Evolutionary conservation across 1,140 invertebrate genomes (phyloP).

Genomic region (Drosophila prosaltans): DNA sequence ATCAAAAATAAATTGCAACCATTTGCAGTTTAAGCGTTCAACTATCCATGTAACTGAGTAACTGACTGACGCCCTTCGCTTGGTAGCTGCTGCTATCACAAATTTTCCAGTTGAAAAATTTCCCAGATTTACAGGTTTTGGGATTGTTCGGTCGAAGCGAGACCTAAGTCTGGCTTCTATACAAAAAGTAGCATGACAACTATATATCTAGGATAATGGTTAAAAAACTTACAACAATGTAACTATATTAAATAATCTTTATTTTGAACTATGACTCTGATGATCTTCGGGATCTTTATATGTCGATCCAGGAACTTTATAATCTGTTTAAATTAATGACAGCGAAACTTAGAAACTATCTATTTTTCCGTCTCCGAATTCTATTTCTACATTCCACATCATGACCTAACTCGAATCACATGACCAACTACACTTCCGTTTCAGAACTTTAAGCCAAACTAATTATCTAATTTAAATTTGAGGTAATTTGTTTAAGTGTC

Average conservation of each 20-base stretch:
- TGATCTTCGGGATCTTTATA: too few species aligned
- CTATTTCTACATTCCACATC: neutral
- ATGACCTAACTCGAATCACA: slow-evolving; percentile 11
- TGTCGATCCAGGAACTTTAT: too few species aligned
- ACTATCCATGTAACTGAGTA: slow-evolving; percentile 49
- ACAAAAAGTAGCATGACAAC: too few species aligned
- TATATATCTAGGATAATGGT: too few species aligned
- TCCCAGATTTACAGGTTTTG: neutral
- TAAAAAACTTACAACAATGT: too few species aligned
- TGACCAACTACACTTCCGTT: slow-evolving; percentile 8
- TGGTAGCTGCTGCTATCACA: neutral
- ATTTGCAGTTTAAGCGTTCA: slow-evolving; percentile 43
- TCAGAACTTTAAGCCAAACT: slow-evolving; percentile 6
- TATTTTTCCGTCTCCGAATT: too few species aligned
- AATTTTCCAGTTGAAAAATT: slow-evolving; percentile 19
- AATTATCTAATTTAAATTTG: slow-evolving; percentile 15
- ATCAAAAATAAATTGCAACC: neutral
- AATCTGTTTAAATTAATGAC: too few species aligned
- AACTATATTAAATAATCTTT: too few species aligned
- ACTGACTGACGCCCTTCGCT: slow-evolving; percentile 41
- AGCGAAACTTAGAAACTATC: too few species aligned
- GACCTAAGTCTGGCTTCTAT: too few species aligned
- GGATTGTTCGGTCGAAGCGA: too few species aligned
- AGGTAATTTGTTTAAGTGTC: slow-evolving; percentile 12
- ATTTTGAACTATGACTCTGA: too few species aligned